A percentile compares a stretch with the other conserved stretches of the same genome.
phyloP scores from a whole-genome alignment of 1,140 invertebrate genomes.

The Aphaenogaster rudis region DNA sequence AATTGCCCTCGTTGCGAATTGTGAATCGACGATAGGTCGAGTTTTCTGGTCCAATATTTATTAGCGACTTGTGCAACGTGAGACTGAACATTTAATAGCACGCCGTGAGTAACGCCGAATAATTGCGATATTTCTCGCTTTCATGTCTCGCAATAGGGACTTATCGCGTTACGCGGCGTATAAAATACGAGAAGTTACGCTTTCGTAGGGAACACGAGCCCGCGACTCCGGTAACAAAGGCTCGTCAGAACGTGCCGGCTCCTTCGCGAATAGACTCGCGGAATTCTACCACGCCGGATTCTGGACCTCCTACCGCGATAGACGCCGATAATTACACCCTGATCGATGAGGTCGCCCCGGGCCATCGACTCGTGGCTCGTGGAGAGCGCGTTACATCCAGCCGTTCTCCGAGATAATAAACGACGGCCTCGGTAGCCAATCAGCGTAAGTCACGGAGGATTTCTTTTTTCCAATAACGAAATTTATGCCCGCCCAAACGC shows the following conservation, averaged over 20 bases:
- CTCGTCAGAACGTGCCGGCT: conserved; percentile 65
- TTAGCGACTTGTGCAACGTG: background rate
- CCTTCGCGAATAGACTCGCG: conserved; percentile 64
- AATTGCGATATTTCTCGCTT: conserved; percentile 57
- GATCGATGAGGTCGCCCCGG: conserved; percentile 78
- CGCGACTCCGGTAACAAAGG: conserved; percentile 70
- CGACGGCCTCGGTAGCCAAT: conserved; percentile 51
- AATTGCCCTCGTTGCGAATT: conserved; percentile 6
- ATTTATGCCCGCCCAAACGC: conserved; percentile 56
- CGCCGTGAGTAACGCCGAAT: background rate
- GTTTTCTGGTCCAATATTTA: background rate
- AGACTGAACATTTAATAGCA: conserved; percentile 25
- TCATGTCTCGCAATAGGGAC: conserved; percentile 48
- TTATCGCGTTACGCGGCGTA: conserved; percentile 65
- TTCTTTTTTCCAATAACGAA: conserved; percentile 62
- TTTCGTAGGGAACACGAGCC: conserved; percentile 68
- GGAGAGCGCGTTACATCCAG: conserved; percentile 27
- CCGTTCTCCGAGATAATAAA: conserved; percentile 64
- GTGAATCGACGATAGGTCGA: background rate
- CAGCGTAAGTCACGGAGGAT: conserved; percentile 61
- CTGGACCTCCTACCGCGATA: conserved; percentile 75
- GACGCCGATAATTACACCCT: conserved; percentile 77
- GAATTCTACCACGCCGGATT: conserved; percentile 62
- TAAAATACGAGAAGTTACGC: conserved; percentile 69
- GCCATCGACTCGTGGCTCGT: conserved; percentile 63